Base-by-base conservation (phyloP, 2,113 vertebrate species). In the Dicrurus megarhynchus region DNA sequence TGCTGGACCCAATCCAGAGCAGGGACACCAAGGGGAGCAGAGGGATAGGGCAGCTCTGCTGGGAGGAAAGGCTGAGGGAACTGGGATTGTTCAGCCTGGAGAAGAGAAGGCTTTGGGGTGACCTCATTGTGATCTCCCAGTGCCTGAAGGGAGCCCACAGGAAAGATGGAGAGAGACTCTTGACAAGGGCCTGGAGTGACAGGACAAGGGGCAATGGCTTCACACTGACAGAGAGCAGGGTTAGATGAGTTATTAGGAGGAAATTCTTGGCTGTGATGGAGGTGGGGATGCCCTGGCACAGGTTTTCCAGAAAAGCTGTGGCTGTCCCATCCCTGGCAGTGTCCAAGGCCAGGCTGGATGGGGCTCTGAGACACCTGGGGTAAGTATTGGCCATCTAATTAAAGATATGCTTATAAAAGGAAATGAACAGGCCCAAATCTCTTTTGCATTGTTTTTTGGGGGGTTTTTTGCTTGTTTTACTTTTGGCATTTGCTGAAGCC, bases 221-320 rank as follows among this genome's bases (percentile, higher is more conserved):
- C 55, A 23, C 2, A 46, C 3, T 46, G 55, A 33, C 27, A 52
- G 22, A 69, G 39, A 8, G 6, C 0, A 8, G 15, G 33, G 0
- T 39, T 16, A 53, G 64, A 28, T 16, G 0, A 23, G n/a, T 9
- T 61, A 16, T 16, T 0, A 3, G 23, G 39, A 15, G 39, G 16
- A 30, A 61, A 53, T 24, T 39, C 1, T 50, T 49, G 26, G 13
- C 71, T 67, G 21, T n/a, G 74, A 70, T 10, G 15, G 12, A 61
- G 55, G 12, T 69, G 55, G 0, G 0, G 15, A 87, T 33, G 39
- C 15, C 22, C 64, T 69, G 46, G 55, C 28, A 61, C 39, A 78
- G n/a, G 28, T 0, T n/a, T 1, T 1, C 16, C n/a, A 79, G 16
- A n/a, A 24, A 8, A 52, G 33, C 32, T 88, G 32, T 37, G 15